Evolutionary conservation across 1,140 invertebrate species (phyloP).

Genomic region (Stenopsyche tienmushanensis): DNA sequence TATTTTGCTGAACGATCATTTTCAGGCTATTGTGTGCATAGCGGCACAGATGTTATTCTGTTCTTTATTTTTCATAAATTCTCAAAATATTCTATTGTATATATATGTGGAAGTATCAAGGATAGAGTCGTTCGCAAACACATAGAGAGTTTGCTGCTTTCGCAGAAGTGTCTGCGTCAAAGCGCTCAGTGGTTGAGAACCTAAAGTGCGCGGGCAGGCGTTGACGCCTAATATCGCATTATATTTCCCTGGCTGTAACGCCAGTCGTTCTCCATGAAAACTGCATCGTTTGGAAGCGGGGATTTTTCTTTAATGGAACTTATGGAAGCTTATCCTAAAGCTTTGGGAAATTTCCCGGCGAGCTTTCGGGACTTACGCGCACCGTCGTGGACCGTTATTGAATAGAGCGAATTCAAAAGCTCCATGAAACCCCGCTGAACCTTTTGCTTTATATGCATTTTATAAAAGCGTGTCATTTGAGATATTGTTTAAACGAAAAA

Average conservation of each 20-base stretch:
- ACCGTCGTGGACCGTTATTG: slow-evolving; percentile 13
- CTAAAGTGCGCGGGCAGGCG: too few relatives aligned
- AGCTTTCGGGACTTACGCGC: slow-evolving; percentile 15
- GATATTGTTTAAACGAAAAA: not conserved
- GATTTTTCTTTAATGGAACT: slow-evolving; percentile 34
- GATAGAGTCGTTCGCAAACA: too few relatives aligned
- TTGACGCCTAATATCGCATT: slow-evolving; percentile 12
- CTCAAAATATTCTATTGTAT: too few relatives aligned
- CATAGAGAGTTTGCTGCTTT: too few relatives aligned
- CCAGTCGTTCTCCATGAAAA: slow-evolving; percentile 13
- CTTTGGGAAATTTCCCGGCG: slow-evolving; percentile 13
- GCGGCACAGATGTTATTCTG: too few relatives aligned
- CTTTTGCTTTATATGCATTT: not conserved
- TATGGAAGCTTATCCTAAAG: slow-evolving; percentile 27
- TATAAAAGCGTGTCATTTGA: not conserved
- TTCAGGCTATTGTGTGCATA: too few relatives aligned
- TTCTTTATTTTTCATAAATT: too few relatives aligned
- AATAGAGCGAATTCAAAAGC: slow-evolving; percentile 3
- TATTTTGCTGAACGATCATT: too few relatives aligned
- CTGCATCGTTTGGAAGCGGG: slow-evolving; percentile 25
- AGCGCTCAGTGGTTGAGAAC: too few relatives aligned
- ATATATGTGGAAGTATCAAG: too few relatives aligned
- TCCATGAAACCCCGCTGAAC: not conserved
- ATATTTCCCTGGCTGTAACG: slow-evolving; percentile 11
- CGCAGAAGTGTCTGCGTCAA: too few relatives aligned